Evolutionary conservation across 2,888 invertebrate species (phyloP), one percentile per base, ranked within the genome.

Genomic region (Sesamia inferens): DNA sequence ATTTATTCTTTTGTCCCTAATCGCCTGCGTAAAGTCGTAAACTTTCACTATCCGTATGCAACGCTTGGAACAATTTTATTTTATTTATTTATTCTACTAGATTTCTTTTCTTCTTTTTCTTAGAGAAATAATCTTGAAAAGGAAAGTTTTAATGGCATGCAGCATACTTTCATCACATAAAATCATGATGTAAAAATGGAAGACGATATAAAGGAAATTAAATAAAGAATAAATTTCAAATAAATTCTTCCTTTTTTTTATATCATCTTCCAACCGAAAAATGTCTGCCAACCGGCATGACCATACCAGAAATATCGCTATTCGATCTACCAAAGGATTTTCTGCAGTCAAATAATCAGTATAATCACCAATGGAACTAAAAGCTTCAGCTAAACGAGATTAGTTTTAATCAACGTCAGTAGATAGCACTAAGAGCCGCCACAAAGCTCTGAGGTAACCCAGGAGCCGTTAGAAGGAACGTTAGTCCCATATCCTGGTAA

Each of bases 401-500:
- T 80, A 77, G 79, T 86, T 81, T 82, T 86, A 82, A 85, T 86
- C 82, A 85, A 86, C 76, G 76, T 82, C 81, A 70, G 61, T 67
- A 71, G 69, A 76, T 82, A 74, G 58, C 76, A 64, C 69, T 79
- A 65, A 74, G 42, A 74, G 68, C 69, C 19, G 22, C 71, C 75
- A 69, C 77, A 82, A 82, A 82, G 75, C 77, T 70, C 74, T 66
- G 70, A 74, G 78, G 82, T 85, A 78, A 76, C 84, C 76, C 48
- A 76, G 76, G 76, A 80, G 73, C 72, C 75, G 72, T 85, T 84
- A 83, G 71, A 73, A 69, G 71, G 65, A 67, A 81, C 73, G 78
- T 85, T 79, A 86, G 73, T 80, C 78, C 78, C 76, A 81, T 81
- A 85, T 81, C 72, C 74, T 68, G 76, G 76, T 80, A 31, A 31